Percentiles rank a stretch among this genome's conserved stretches.
Conservation (phyloP, 2,888 invertebrate genomes). For the Hirtodrosophila alboralis region DNA sequence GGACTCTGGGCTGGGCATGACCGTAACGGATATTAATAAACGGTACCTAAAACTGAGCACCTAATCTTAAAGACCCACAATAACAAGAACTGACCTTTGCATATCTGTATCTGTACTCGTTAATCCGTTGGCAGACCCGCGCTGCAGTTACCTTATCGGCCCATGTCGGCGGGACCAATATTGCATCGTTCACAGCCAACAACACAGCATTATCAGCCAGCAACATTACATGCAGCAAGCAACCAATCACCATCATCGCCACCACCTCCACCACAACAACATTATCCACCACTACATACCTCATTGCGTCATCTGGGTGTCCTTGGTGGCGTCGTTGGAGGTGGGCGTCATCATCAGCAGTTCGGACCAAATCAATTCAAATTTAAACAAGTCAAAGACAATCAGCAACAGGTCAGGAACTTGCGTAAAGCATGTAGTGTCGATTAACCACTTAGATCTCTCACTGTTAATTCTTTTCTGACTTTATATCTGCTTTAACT, state of each 20-base stretch:
- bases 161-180: slow-evolving; percentile 84
- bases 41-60: slow-evolving; percentile 85
- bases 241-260: slow-evolving; percentile 65
- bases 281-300: slow-evolving; percentile 63
- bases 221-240: slow-evolving; percentile 47
- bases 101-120: slow-evolving; percentile 34
- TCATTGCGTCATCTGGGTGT: slow-evolving; percentile 84
- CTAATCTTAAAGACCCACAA: slow-evolving; percentile 39
- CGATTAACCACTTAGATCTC: slow-evolving; percentile 33
- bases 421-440: slow-evolving; percentile 23
- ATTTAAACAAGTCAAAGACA: slow-evolving; percentile 75
- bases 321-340: slow-evolving; percentile 52
- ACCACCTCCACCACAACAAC: slow-evolving; percentile 50
- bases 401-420: slow-evolving; percentile 82
- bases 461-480: slow-evolving; percentile 27
- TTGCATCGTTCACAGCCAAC: slow-evolving; percentile 82
- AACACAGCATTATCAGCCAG: slow-evolving; percentile 61
- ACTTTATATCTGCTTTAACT: slow-evolving; percentile 30
- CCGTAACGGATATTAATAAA: slow-evolving; percentile 90
- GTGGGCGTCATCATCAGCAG: slow-evolving; percentile 55
- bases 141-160: slow-evolving; percentile 84
- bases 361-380: slow-evolving; percentile 72
- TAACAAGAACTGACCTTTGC: slow-evolving; percentile 49
- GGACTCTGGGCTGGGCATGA: slow-evolving; percentile 97
- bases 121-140: slow-evolving; percentile 79